These are phyloP conservation scores for Gymnopithys bicolor DNA, from an alignment of 2,797 vertebrate species.

Conservation along the genomic window DNA sequence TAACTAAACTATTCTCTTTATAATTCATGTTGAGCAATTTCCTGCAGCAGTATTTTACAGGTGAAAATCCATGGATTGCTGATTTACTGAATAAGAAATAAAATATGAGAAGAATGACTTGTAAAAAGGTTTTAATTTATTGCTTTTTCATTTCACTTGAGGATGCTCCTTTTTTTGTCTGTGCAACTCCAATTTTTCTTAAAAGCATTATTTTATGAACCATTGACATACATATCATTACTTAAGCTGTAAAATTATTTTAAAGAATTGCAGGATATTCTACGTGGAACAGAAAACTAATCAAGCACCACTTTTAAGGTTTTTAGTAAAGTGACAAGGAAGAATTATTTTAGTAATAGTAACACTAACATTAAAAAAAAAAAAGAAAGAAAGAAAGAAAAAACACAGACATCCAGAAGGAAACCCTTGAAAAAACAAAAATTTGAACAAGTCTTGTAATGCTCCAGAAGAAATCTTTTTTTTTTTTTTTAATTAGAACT, in stretches of 20 bases:
- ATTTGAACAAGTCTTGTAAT: not conserved
- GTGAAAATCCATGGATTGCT: constrained; percentile 19
- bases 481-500: not conserved
- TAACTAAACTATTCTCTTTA: constrained; percentile 58
- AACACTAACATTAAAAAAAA: not conserved
- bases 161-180: not conserved
- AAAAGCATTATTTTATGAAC: constrained; percentile 6
- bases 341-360: not conserved
- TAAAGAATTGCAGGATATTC: not conserved
- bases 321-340: not conserved
- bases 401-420: not conserved
- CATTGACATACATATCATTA: not conserved
- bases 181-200: not conserved
- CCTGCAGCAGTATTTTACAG: constrained; percentile 50
- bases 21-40: constrained; percentile 59
- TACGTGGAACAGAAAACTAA: not conserved
- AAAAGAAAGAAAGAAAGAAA: not conserved
- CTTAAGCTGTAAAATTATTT: not conserved
- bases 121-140: constrained; percentile 40
- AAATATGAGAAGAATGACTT: not conserved
- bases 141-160: constrained; percentile 21
- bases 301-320: not conserved
- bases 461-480: too few species aligned
- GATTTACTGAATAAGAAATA: constrained; percentile 43
- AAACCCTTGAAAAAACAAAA: not conserved